These are phyloP conservation scores for Channallabes apus DNA, from an alignment of 2,797 vertebrate species.

Conservation along the genomic window DNA sequence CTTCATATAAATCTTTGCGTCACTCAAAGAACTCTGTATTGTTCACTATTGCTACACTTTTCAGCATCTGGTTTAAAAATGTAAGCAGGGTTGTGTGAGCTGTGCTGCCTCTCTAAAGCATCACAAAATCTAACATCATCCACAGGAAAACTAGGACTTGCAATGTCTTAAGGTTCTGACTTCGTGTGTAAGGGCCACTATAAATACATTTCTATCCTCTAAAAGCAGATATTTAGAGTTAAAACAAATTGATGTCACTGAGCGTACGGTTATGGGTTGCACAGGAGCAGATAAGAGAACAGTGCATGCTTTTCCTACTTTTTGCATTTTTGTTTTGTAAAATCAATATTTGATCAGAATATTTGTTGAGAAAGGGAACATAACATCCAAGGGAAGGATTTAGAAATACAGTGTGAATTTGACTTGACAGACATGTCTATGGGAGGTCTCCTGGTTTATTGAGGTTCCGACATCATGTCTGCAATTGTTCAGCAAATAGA, in stretches of 20 bases:
- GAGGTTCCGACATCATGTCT: not conserved
- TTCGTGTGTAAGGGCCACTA: too few relatives aligned
- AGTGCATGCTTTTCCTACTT: not conserved
- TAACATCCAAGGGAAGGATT: not conserved
- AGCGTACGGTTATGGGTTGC: not conserved
- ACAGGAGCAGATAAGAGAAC: not conserved
- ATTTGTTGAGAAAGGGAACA: conserved; percentile 5
- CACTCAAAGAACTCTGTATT: conserved; percentile 10
- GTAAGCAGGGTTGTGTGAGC: not conserved
- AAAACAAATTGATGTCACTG: not conserved
- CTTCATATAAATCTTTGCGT: not conserved
- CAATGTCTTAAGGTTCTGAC: not conserved
- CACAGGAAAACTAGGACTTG: not conserved
- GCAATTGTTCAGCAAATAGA: not conserved
- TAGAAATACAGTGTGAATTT: not conserved
- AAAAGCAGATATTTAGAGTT: not conserved
- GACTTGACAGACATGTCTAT: not conserved
- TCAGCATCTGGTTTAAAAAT: not conserved
- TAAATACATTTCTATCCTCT: not conserved
- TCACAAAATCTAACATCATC: not conserved
- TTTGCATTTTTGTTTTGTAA: not conserved
- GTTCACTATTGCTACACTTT: conserved; percentile 15
- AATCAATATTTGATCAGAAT: too few relatives aligned
- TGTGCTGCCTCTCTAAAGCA: not conserved
- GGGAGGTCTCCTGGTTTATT: too few relatives aligned